Evolutionary conservation across 1,140 invertebrate species (phyloP), one percentile per base, ranked within the genome.

Genomic region (Drosophila bifasciata): DNA sequence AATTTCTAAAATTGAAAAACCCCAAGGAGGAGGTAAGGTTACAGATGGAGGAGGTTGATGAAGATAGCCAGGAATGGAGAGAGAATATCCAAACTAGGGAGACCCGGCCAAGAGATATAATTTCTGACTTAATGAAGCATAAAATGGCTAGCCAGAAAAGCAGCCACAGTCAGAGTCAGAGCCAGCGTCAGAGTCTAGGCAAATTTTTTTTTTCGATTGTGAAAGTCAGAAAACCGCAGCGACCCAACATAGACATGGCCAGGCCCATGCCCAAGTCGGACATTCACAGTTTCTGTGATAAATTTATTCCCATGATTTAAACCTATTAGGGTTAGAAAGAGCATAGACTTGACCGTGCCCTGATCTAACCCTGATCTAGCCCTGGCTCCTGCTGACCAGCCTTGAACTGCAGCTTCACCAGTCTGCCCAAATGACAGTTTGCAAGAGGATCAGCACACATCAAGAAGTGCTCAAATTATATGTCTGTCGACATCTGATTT

Each of bases 51-150:
- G 25, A 69, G 76, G 51, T 72, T 84, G 48, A 71, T 64, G 58
- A 40, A 73, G 76, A 59, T 76, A 50, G 62, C 62, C 63, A 63
- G 40, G 68, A 75, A 71, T 57, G 61, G 43, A 43, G 40, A 61
- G 52, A 59, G 68, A 63, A 62, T 71, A 58, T 76, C 57, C 67
- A 64, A 32, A 23, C 44, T 50, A 40, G 21, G 57, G 58, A 21
- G 39, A 50, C 15, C 17, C 44, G 64, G 79, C 75, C 66, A 79
- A 64, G 52, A 76, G 63, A 79, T 80, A 85, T 85, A 79, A 86
- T 85, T 86, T 85, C 76, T 80, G 72, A 76, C 81, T 63, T 85
- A 85, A 85, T 85, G 80, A 85, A 85, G 80, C 80, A 85, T 86
- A 85, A 85, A 85, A 85, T 85, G 76, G 70, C 60, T 76, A n/a